Percentiles rank a stretch among this genome's conserved stretches.
Conservation (phyloP, 2,888 invertebrate species). For the Drosophila kokeensis region DNA sequence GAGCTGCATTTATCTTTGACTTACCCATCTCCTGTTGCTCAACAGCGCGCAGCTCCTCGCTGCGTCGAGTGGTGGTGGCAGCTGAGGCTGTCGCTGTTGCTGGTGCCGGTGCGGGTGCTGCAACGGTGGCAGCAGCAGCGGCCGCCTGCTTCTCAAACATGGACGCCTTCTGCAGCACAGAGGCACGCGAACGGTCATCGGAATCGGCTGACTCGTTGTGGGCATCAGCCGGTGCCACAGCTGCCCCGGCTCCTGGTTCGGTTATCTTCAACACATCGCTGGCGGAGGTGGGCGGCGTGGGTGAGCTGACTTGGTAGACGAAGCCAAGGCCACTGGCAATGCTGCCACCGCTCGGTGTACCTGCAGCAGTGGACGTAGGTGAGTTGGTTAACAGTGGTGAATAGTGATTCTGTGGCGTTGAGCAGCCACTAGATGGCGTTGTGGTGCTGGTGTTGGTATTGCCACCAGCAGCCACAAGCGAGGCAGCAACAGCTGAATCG, state of each 20-base stretch:
- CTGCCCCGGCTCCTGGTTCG: slow-evolving; percentile 63
- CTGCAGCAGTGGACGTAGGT: slow-evolving; percentile 82
- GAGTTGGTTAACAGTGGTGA: slow-evolving; percentile 85
- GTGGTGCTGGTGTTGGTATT: slow-evolving; percentile 69
- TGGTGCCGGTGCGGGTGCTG: slow-evolving; percentile 35
- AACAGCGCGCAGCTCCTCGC: slow-evolving; percentile 59
- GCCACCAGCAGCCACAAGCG: slow-evolving; percentile 66
- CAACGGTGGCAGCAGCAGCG: slow-evolving; percentile 65
- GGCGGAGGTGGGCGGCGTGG: slow-evolving; percentile 75
- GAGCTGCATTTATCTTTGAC: slow-evolving; percentile 43
- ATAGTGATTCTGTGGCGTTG: slow-evolving; percentile 85
- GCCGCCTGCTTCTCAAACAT: slow-evolving; percentile 85
- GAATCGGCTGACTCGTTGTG: slow-evolving; percentile 60
- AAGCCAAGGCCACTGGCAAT: slow-evolving; percentile 78
- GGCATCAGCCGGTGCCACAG: neutral
- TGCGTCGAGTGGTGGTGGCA: slow-evolving; percentile 64
- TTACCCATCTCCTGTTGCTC: slow-evolving; percentile 83
- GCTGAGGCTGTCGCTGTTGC: slow-evolving; percentile 47
- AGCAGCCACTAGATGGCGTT: slow-evolving; percentile 84
- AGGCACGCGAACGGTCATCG: slow-evolving; percentile 84
- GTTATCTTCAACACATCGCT: slow-evolving; percentile 84
- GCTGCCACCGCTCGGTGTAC: slow-evolving; percentile 82
- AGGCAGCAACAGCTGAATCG: slow-evolving; percentile 82
- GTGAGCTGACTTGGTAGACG: slow-evolving; percentile 80
- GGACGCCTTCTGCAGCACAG: slow-evolving; percentile 85